These are phyloP conservation scores for Psettodes erumei DNA, from an alignment of 2,113 vertebrate species.

Conservation along the genomic window DNA sequence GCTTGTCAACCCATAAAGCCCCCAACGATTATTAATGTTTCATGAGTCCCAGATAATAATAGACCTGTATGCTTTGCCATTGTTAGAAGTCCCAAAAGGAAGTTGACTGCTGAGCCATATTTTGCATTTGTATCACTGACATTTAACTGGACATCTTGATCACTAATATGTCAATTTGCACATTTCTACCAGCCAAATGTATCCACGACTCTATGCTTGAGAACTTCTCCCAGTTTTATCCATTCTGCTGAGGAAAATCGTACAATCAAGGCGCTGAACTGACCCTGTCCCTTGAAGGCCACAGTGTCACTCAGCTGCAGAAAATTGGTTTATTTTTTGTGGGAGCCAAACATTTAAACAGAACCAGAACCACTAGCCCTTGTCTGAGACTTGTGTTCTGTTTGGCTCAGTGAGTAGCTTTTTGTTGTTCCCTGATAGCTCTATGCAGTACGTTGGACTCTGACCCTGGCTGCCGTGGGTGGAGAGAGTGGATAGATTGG, in stretches of 20 bases:
- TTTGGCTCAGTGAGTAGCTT: conserved; percentile 41
- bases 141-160: background rate
- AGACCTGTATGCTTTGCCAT: background rate
- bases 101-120: background rate
- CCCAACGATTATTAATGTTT: background rate
- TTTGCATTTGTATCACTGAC: background rate
- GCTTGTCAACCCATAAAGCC: background rate
- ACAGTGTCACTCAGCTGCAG: background rate
- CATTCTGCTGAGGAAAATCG: background rate
- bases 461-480: conserved; percentile 74
- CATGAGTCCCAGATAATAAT: background rate
- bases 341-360: conserved; percentile 25
- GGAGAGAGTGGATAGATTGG: conserved; percentile 56
- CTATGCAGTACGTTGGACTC: conserved; percentile 65
- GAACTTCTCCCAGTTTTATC: background rate
- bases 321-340: conserved; percentile 6
- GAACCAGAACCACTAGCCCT: conserved; percentile 9
- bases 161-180: background rate
- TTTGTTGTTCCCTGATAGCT: conserved; percentile 64
- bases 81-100: background rate
- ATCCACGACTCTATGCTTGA: background rate
- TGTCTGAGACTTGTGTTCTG: conserved; percentile 2
- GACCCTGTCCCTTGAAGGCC: background rate
- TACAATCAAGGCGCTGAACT: background rate
- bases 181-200: conserved; percentile 9